These are phyloP conservation scores for Pediacus dermestoides DNA, from an alignment of 2,888 invertebrate species.

Conservation along the genomic window DNA sequence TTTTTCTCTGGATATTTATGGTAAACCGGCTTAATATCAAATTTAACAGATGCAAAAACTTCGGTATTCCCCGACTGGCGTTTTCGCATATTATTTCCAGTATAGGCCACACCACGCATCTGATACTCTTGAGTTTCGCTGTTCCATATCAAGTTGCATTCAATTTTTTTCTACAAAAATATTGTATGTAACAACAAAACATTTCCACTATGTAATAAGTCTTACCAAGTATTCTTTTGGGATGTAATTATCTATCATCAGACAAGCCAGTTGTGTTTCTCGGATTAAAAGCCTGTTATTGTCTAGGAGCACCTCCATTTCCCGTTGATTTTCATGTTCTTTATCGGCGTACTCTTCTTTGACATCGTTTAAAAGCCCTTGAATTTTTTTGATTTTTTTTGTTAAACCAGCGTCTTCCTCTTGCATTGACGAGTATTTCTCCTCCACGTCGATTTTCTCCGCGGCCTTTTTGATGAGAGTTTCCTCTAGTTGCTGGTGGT, in stretches of 20 bases:
- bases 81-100: conserved; percentile 96
- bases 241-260: conserved; percentile 89
- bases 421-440: conserved; percentile 89
- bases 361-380: conserved; percentile 80
- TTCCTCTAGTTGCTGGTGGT: conserved; percentile 77
- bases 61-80: conserved; percentile 51
- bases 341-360: conserved; percentile 82
- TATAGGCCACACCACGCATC: conserved; percentile 95
- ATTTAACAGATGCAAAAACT: conserved; percentile 34
- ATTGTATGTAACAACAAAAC: conserved; percentile 6
- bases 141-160: conserved; percentile 93
- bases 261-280: conserved; percentile 86
- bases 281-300: conserved; percentile 85
- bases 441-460: conserved; percentile 89
- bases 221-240: conserved; percentile 86
- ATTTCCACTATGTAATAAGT: conserved; percentile 11
- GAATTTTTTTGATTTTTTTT: conserved; percentile 86
- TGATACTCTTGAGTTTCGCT: conserved; percentile 99
- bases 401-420: conserved; percentile 93
- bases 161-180: conserved; percentile 70
- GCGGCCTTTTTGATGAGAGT: conserved; percentile 87
- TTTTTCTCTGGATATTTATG: conserved; percentile 45
- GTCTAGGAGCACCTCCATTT: conserved; percentile 94
- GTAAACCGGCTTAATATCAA: conserved; percentile 45
- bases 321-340: conserved; percentile 92